Percentiles rank a stretch among this genome's conserved stretches.
These are phyloP conservation scores for Portunus trituberculatus DNA, from an alignment of 1,140 invertebrate species.

Conservation along the genomic window DNA sequence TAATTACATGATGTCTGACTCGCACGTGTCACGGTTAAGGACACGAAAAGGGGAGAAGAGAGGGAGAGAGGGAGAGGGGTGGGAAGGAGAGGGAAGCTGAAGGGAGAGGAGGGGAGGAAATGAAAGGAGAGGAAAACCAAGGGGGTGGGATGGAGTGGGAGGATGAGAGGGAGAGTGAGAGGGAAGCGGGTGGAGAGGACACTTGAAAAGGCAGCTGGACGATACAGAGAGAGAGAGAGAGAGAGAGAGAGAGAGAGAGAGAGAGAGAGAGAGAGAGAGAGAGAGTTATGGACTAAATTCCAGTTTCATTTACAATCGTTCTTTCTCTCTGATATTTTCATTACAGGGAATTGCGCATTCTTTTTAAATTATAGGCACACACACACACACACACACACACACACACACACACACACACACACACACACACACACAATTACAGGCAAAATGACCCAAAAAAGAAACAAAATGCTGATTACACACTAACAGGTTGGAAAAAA, in stretches of 20 bases:
- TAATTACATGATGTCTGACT: constrained; percentile 23
- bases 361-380: too few relatives aligned
- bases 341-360: too few relatives aligned
- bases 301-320: too few relatives aligned
- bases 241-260: constrained; percentile 20
- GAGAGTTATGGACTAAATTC: neutral
- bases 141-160: neutral
- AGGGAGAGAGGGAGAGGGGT: neutral
- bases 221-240: neutral
- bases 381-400: too few relatives aligned
- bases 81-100: too few relatives aligned
- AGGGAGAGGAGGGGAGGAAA: neutral
- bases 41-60: neutral
- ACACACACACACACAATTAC: too few relatives aligned
- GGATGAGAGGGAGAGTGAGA: neutral
- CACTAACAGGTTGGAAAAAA: neutral
- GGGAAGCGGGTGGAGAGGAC: neutral
- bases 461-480: neutral
- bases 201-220: neutral
- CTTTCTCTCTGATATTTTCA: too few relatives aligned
- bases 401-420: too few relatives aligned
- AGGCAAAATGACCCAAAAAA: too few relatives aligned
- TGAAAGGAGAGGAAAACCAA: neutral
- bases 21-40: constrained; percentile 8
- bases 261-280: constrained; percentile 20